Evolutionary conservation across 2,797 vertebrate genomes (phyloP).

Genomic region (Cirrhinus mrigala): DNA sequence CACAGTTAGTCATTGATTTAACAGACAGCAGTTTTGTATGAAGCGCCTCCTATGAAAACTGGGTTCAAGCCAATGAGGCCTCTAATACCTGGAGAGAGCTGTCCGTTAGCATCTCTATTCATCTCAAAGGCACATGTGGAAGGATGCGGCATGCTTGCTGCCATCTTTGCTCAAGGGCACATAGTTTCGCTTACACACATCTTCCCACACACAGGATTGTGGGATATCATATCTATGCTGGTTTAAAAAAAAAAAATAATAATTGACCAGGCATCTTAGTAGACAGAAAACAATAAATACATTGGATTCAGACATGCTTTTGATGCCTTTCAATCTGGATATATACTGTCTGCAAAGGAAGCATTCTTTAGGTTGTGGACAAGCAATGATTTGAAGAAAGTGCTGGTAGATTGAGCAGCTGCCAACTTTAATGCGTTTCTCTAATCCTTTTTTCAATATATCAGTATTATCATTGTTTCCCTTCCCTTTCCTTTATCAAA

Average conservation of each 20-base stretch:
- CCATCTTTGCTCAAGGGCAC: constrained; percentile 7
- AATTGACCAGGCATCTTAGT: neutral
- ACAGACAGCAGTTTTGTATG: neutral
- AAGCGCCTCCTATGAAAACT: neutral
- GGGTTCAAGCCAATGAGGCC: neutral
- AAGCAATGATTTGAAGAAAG: no score
- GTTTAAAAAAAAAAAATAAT: neutral
- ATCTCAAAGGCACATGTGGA: neutral
- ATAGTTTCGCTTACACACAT: neutral
- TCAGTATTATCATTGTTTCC: neutral
- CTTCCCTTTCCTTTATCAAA: neutral
- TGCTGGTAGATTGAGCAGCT: no score
- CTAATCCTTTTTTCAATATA: neutral
- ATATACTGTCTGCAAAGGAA: neutral
- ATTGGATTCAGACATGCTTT: neutral
- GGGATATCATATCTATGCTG: neutral
- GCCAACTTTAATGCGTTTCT: neutral
- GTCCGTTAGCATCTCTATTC: neutral
- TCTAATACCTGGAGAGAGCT: constrained; percentile 3
- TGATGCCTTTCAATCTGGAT: neutral
- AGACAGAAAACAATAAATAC: neutral
- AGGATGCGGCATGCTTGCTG: neutral
- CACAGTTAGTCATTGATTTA: neutral
- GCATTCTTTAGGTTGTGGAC: neutral
- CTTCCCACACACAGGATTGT: neutral